Evolutionary conservation across 1,140 invertebrate genomes (phyloP).

Genomic region (Lepidurus arcticus): DNA sequence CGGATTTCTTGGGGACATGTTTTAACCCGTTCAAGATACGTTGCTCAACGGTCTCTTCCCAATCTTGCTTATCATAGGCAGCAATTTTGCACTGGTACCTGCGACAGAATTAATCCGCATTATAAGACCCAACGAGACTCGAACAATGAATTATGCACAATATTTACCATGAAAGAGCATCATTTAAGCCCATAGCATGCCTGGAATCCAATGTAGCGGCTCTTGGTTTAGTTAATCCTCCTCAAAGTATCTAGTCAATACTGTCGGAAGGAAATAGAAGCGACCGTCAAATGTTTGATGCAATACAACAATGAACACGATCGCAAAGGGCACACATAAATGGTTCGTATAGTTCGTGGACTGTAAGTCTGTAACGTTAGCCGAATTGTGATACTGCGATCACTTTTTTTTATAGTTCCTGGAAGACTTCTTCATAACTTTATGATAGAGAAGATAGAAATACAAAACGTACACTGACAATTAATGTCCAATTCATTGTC

Average conservation of each 20-base stretch:
- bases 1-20: constrained; percentile 76
- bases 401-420: too few relatives aligned
- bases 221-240: background rate
- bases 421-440: too few relatives aligned
- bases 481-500: too few relatives aligned
- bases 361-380: too few relatives aligned
- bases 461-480: too few relatives aligned
- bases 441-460: too few relatives aligned
- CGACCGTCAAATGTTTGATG: too few relatives aligned
- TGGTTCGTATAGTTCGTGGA: too few relatives aligned
- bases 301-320: too few relatives aligned
- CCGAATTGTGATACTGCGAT: too few relatives aligned
- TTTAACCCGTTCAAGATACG: constrained; percentile 75
- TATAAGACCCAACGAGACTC: background rate
- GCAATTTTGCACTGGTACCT: constrained; percentile 93
- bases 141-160: background rate
- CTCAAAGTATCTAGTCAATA: background rate
- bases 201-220: background rate
- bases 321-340: too few relatives aligned
- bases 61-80: constrained; percentile 91
- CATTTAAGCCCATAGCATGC: constrained; percentile 27
- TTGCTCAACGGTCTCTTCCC: constrained; percentile 90
- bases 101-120: constrained; percentile 35
- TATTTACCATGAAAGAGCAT: constrained; percentile 26
- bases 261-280: background rate